Evolutionary conservation across 2,797 vertebrate genomes (phyloP).

Genomic region (Hippocampus kuda): DNA sequence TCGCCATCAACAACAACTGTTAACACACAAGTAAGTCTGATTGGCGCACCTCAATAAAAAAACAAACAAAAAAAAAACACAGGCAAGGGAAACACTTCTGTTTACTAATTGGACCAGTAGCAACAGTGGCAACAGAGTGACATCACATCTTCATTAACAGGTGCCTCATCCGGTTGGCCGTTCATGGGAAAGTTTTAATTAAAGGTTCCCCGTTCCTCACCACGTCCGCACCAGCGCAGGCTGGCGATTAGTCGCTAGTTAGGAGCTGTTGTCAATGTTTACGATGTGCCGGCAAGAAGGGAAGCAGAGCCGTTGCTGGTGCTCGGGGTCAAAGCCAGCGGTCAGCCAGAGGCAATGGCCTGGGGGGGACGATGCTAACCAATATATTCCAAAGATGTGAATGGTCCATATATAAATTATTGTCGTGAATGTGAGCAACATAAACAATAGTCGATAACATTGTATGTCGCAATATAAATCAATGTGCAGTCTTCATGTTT

Average conservation of each 20-base stretch:
- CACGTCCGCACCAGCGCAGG: conserved; percentile 23
- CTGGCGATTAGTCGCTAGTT: conserved; percentile 47
- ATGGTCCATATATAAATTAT: no score
- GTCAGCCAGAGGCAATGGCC: conserved; percentile 31
- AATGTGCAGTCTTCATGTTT: no score
- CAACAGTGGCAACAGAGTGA: conserved; percentile 45
- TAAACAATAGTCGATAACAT: no score
- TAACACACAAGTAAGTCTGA: conserved; percentile 24
- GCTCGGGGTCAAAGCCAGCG: conserved; percentile 41
- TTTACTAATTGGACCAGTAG: conserved; percentile 60
- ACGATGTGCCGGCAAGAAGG: conserved; percentile 49
- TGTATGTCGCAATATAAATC: no score
- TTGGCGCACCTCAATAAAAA: conserved; percentile 33
- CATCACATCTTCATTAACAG: conserved; percentile 59
- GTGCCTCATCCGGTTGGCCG: conserved; percentile 50
- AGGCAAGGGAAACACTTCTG: conserved; percentile 46
- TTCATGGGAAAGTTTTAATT: conserved; percentile 58
- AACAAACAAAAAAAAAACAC: conserved; percentile 27
- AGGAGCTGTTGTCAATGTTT: conserved; percentile 57
- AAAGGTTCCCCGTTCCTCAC: conserved; percentile 18
- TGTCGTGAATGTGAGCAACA: no score
- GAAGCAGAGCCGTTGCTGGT: conserved; percentile 43
- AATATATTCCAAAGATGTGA: conserved; percentile 11
- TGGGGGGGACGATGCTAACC: conserved; percentile 40
- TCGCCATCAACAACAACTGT: conserved; percentile 31